A percentile compares a stretch with the other conserved stretches of the same genome.
These are phyloP conservation scores for Drosophila teissieri DNA, from an alignment of 1,140 invertebrate species.

Conservation along the genomic window DNA sequence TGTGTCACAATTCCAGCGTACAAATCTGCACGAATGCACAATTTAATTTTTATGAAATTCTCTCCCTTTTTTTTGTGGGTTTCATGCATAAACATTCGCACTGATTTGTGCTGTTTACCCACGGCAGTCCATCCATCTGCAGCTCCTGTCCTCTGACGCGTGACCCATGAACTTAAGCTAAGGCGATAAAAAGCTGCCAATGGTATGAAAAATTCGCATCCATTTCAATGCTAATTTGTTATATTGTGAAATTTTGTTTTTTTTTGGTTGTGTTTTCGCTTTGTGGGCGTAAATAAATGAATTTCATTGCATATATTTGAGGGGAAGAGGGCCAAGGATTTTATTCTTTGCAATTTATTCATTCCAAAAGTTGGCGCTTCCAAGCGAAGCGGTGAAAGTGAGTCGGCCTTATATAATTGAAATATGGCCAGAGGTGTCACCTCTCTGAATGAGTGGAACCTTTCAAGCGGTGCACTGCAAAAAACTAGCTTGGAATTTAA, in stretches of 20 bases:
- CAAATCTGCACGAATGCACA: constrained; percentile 58
- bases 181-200: constrained; percentile 41
- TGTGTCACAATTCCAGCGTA: constrained; percentile 54
- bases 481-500: neutral
- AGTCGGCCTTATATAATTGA: constrained; percentile 46
- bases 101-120: constrained; percentile 53
- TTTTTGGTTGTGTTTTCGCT: constrained; percentile 14
- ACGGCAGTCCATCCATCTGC: constrained; percentile 25
- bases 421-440: constrained; percentile 50
- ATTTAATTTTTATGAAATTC: constrained; percentile 62
- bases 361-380: constrained; percentile 44
- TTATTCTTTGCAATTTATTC: constrained; percentile 45
- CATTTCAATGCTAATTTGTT: constrained; percentile 58
- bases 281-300: constrained; percentile 51
- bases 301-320: constrained; percentile 54
- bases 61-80: neutral
- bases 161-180: constrained; percentile 16
- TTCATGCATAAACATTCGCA: constrained; percentile 35
- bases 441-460: constrained; percentile 42
- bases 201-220: constrained; percentile 49
- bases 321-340: neutral
- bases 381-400: constrained; percentile 29
- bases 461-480: constrained; percentile 2
- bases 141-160: constrained; percentile 16
- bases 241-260: constrained; percentile 32